Conservation (phyloP, 2,113 vertebrate species). For the Sapayoa aenigma region DNA sequence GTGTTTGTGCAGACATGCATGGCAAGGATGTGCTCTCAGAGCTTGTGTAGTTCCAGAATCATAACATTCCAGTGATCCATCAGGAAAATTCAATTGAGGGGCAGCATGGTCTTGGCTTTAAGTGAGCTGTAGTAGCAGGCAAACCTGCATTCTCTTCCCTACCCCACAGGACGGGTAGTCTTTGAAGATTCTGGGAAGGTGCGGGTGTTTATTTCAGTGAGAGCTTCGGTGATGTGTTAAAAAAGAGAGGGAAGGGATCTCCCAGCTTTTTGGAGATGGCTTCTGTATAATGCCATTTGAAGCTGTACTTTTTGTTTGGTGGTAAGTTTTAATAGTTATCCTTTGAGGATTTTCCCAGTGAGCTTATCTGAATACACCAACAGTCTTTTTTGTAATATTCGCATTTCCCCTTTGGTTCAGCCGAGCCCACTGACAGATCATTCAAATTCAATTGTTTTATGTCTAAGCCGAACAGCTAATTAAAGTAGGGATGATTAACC, state of each 20-base stretch:
- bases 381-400: slow-evolving; percentile 84
- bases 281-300: slow-evolving; percentile 66
- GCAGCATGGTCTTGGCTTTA: neutral
- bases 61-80: neutral
- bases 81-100: neutral
- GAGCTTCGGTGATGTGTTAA: neutral
- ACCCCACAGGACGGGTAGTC: neutral
- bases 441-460: slow-evolving; percentile 90
- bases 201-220: neutral
- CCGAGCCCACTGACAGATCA: slow-evolving; percentile 86
- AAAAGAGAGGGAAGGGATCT: slow-evolving; percentile 40
- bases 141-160: neutral
- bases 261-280: slow-evolving; percentile 57
- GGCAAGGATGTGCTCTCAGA: slow-evolving; percentile 16
- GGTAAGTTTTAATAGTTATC: slow-evolving; percentile 82
- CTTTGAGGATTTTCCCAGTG: slow-evolving; percentile 79
- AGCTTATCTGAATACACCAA: slow-evolving; percentile 83
- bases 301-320: slow-evolving; percentile 79
- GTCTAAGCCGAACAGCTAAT: slow-evolving; percentile 92
- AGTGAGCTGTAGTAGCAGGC: neutral
- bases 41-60: neutral
- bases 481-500: slow-evolving; percentile 95
- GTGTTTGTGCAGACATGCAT: slow-evolving; percentile 59
- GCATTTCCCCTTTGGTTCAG: slow-evolving; percentile 85
- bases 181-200: neutral